Percentiles rank a stretch among this genome's conserved stretches.
These are phyloP conservation scores for Physella acuta DNA, from an alignment of 1,140 invertebrate genomes.

Conservation along the genomic window DNA sequence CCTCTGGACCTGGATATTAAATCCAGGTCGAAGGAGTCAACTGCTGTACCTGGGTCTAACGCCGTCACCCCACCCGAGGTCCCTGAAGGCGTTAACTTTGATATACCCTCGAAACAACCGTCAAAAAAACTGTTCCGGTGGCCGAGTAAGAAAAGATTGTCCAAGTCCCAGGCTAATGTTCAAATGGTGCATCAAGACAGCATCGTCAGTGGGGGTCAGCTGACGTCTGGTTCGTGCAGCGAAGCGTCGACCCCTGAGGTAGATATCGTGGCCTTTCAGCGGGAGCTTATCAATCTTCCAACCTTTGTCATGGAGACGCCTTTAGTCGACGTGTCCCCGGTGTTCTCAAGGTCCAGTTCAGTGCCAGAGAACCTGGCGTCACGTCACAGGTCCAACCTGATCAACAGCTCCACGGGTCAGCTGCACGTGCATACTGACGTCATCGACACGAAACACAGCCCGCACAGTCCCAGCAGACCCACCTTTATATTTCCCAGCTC, in stretches of 20 bases:
- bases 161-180: slow-evolving; percentile 51
- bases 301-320: slow-evolving; percentile 59
- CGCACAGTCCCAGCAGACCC: slow-evolving; percentile 21
- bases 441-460: slow-evolving; percentile 28
- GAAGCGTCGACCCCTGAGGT: slow-evolving; percentile 39
- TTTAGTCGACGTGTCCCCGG: slow-evolving; percentile 45
- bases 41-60: slow-evolving; percentile 4
- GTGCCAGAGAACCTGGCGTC: slow-evolving; percentile 53
- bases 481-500: slow-evolving; percentile 23
- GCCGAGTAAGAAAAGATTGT: slow-evolving; percentile 52
- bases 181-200: slow-evolving; percentile 32
- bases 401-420: slow-evolving; percentile 35
- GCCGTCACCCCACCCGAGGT: background rate
- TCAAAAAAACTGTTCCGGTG: slow-evolving; percentile 46
- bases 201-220: slow-evolving; percentile 25
- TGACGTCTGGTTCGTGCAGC: slow-evolving; percentile 24
- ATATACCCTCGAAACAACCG: slow-evolving; percentile 31
- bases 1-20: slow-evolving; percentile 49
- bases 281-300: slow-evolving; percentile 59
- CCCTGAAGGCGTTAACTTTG: slow-evolving; percentile 3
- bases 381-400: slow-evolving; percentile 28
- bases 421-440: slow-evolving; percentile 29
- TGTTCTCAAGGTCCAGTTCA: slow-evolving; percentile 55
- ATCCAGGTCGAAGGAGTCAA: slow-evolving; percentile 16
- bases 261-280: slow-evolving; percentile 55